phyloP scores from a whole-genome alignment of 1,140 invertebrate species.

The Drosophila varians region DNA sequence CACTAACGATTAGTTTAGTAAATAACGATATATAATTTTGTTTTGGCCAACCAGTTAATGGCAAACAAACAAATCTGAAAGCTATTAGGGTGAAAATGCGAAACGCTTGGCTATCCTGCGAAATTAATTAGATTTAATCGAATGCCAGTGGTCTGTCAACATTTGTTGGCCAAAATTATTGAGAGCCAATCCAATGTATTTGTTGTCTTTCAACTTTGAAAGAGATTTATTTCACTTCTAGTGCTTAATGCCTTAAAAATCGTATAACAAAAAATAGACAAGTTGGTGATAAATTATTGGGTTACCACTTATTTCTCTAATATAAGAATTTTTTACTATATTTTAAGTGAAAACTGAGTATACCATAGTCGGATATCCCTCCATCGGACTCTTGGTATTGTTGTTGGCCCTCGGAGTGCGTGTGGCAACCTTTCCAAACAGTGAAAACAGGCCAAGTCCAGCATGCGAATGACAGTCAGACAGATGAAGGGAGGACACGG shows the following conservation, averaged over 20 bases:
- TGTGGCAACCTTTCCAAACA: conserved; percentile 55
- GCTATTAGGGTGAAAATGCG: conserved; percentile 10
- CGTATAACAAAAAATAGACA: no score
- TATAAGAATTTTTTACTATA: no score
- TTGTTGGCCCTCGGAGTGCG: conserved; percentile 22
- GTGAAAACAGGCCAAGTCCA: conserved; percentile 20
- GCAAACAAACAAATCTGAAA: conserved; percentile 32
- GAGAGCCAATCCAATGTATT: not conserved
- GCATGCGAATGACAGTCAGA: conserved; percentile 49
- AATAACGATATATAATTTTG: conserved; percentile 52
- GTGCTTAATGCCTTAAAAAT: no score
- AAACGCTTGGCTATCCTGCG: conserved; percentile 2
- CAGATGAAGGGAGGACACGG: conserved; percentile 10
- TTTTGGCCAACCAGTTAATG: conserved; percentile 26
- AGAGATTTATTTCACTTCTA: no score
- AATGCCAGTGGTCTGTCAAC: conserved; percentile 64
- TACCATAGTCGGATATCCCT: not conserved
- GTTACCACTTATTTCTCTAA: no score
- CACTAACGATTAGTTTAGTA: conserved; percentile 14
- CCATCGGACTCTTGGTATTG: not conserved
- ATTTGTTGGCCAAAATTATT: conserved; percentile 65
- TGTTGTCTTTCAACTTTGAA: not conserved
- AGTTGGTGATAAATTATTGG: no score
- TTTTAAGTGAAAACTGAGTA: conserved; percentile 1
- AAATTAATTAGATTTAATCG: conserved; percentile 78